phyloP scores from a whole-genome alignment of 2,888 invertebrate species.

The Ischnura elegans region DNA sequence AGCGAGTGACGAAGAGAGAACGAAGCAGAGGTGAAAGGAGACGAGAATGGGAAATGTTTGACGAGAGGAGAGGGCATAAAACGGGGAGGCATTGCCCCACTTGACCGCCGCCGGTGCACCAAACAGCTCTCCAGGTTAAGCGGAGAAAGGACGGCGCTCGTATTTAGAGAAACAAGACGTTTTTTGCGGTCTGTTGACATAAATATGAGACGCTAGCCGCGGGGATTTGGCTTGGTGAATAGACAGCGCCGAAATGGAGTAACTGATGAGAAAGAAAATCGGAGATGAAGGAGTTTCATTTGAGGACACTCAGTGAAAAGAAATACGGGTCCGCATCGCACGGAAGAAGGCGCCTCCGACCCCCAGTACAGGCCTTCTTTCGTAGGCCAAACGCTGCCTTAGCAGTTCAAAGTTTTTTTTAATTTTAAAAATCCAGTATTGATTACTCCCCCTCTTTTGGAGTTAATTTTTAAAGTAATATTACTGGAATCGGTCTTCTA shows the following conservation, averaged over 20 bases:
- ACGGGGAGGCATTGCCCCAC: neutral
- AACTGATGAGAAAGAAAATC: conserved; percentile 25
- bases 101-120: neutral
- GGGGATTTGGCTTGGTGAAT: neutral
- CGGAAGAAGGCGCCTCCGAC: too few relatives aligned
- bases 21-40: neutral
- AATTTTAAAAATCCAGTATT: too few relatives aligned
- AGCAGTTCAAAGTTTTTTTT: too few relatives aligned
- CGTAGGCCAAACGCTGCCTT: too few relatives aligned
- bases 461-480: too few relatives aligned
- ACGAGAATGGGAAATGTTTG: neutral
- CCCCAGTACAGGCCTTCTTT: too few relatives aligned
- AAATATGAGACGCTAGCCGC: neutral
- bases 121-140: neutral
- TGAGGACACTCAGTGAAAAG: too few relatives aligned
- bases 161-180: neutral
- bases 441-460: too few relatives aligned
- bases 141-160: neutral
- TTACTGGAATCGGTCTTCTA: too few relatives aligned
- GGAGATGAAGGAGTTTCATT: too few relatives aligned
- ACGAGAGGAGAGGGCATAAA: neutral
- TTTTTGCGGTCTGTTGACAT: neutral
- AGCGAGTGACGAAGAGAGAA: too few relatives aligned
- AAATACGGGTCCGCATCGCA: too few relatives aligned
- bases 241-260: conserved; percentile 12